Evolutionary conservation across 2,888 invertebrate genomes (phyloP).

Genomic region (Rotaria magnacalcarata): DNA sequence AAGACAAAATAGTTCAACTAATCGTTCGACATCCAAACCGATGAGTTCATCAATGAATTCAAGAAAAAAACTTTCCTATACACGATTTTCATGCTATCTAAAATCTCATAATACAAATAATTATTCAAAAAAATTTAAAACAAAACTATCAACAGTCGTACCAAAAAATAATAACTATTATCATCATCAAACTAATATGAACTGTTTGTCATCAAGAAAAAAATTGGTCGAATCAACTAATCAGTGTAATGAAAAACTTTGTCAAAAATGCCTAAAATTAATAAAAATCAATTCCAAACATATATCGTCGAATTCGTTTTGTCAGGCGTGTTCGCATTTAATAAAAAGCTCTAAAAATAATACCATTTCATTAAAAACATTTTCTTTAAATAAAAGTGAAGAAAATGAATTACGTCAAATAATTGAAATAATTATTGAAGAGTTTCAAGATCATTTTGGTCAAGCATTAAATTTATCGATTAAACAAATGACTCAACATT

Average conservation of each 20-base stretch:
- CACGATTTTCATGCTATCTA: not conserved
- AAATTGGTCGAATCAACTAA: not conserved
- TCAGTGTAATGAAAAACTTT: not conserved
- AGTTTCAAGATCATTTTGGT: slow-evolving; percentile 19
- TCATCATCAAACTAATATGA: not conserved
- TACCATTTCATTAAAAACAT: not conserved
- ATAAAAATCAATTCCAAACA: not conserved
- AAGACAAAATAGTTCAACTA: not conserved
- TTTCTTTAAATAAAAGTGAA: not conserved
- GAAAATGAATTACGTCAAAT: slow-evolving; percentile 14
- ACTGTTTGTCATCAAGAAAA: not conserved
- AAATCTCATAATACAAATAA: not conserved
- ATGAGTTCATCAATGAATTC: not conserved
- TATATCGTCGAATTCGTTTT: not conserved
- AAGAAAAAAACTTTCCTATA: not conserved
- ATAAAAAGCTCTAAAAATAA: not conserved
- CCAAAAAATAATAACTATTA: slow-evolving; percentile 10
- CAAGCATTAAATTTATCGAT: not conserved
- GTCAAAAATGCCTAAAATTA: not conserved
- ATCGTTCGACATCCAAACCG: not conserved
- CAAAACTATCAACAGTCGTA: not conserved
- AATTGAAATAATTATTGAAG: not conserved
- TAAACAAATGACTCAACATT: slow-evolving; percentile 27
- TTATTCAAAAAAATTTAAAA: not conserved
- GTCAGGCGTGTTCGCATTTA: not conserved